A percentile compares a stretch with the other conserved stretches of the same genome.
Evolutionary conservation across 2,888 invertebrate species (phyloP).

Genomic region (Hydrotaea diabolus): DNA sequence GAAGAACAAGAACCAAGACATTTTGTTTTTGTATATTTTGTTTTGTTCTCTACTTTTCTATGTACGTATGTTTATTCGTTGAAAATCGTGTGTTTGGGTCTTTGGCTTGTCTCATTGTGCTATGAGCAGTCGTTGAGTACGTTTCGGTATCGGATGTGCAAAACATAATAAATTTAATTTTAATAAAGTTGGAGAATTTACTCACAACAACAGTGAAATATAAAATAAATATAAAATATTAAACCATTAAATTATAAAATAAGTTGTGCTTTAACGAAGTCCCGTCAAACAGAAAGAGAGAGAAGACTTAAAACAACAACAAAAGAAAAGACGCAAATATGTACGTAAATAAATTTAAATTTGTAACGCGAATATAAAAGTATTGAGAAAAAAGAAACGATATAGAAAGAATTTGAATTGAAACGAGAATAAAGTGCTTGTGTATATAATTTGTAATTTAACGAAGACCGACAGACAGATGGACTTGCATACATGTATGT

Average conservation of each 20-base stretch:
- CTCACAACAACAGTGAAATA: neutral
- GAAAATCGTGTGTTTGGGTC: slow-evolving; percentile 66
- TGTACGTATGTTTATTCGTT: slow-evolving; percentile 52
- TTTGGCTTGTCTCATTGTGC: slow-evolving; percentile 69
- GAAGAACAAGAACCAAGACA: neutral
- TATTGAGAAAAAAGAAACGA: neutral
- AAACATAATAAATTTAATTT: slow-evolving; percentile 39
- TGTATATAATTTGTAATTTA: slow-evolving; percentile 55
- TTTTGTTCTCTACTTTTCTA: too few relatives aligned
- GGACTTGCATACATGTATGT: slow-evolving; percentile 39
- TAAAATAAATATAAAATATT: too few relatives aligned
- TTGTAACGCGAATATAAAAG: slow-evolving; percentile 10
- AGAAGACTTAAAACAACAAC: neutral
- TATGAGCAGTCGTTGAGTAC: slow-evolving; percentile 70
- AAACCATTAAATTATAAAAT: too few relatives aligned
- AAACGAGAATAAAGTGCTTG: slow-evolving; percentile 42
- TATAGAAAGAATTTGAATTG: neutral
- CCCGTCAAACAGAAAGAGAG: neutral
- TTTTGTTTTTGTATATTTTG: too few relatives aligned
- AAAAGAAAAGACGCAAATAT: neutral
- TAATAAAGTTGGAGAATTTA: slow-evolving; percentile 20
- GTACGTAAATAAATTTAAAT: slow-evolving; percentile 18
- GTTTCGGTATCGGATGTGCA: slow-evolving; percentile 66
- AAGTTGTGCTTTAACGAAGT: too few relatives aligned
- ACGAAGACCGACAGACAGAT: slow-evolving; percentile 52